Conservation (phyloP, 1,140 invertebrate genomes). For the Drosophila athabasca region DNA sequence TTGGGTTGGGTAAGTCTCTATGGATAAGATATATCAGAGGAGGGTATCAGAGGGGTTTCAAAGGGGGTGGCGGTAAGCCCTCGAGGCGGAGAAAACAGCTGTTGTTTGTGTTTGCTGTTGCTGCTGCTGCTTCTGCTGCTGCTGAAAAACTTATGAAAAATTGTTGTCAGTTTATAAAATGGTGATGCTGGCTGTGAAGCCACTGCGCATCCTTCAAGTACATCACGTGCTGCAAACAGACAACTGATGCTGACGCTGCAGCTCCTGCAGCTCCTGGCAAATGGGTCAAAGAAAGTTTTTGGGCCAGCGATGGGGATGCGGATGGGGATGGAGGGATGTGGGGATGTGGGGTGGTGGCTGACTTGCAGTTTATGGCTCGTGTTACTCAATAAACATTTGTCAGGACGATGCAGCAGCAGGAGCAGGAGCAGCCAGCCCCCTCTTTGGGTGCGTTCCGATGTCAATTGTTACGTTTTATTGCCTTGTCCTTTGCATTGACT, state of each 20-base stretch:
- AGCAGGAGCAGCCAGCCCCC: slow-evolving; percentile 14
- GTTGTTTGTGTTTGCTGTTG: slow-evolving; percentile 47
- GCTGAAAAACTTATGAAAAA: slow-evolving; percentile 63
- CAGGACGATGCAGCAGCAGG: slow-evolving; percentile 50
- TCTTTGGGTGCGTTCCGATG: slow-evolving; percentile 45
- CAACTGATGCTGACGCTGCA: slow-evolving; percentile 20
- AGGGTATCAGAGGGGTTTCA: not conserved
- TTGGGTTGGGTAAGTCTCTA: too few species aligned
- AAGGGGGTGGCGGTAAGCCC: slow-evolving; percentile 5
- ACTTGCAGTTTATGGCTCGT: slow-evolving; percentile 68
- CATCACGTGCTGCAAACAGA: slow-evolving; percentile 63
- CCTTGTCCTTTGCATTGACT: slow-evolving; percentile 44
- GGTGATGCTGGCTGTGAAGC: slow-evolving; percentile 50
- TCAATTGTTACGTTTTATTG: slow-evolving; percentile 77
- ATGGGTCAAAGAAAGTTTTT: slow-evolving; percentile 59
- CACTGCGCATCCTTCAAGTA: slow-evolving; percentile 62
- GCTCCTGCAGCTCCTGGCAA: slow-evolving; percentile 10
- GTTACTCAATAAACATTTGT: slow-evolving; percentile 77
- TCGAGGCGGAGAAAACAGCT: slow-evolving; percentile 60
- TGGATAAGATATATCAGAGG: too few species aligned
- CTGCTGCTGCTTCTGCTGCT: slow-evolving; percentile 35
- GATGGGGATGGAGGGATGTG: too few species aligned
- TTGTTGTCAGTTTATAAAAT: slow-evolving; percentile 79
- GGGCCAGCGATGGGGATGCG: not conserved
- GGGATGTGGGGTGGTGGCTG: slow-evolving; percentile 3